phyloP scores from a whole-genome alignment of 2,888 invertebrate genomes.

The Elmis aenea region DNA sequence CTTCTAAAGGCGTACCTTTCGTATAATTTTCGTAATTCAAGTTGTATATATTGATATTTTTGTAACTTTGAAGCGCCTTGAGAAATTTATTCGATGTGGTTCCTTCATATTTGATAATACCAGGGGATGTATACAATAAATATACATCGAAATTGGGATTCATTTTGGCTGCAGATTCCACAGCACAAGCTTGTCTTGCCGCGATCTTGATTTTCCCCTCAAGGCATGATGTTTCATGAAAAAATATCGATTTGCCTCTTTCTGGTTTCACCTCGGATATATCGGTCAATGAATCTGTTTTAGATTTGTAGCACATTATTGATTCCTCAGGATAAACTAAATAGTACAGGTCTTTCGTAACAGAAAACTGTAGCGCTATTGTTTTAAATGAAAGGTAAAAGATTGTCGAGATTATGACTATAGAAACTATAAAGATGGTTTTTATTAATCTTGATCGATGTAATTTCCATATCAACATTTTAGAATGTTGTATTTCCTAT shows the following conservation, averaged over 20 bases:
- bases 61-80: slow-evolving; percentile 43
- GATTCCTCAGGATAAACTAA: slow-evolving; percentile 20
- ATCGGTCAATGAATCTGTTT: slow-evolving; percentile 32
- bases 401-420: no score
- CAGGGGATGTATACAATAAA: slow-evolving; percentile 52
- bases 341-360: no score
- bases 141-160: slow-evolving; percentile 56
- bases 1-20: slow-evolving; percentile 54
- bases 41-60: slow-evolving; percentile 51
- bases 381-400: no score
- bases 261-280: slow-evolving; percentile 34
- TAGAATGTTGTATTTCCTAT: no score
- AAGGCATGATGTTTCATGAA: slow-evolving; percentile 61
- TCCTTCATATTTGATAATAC: slow-evolving; percentile 29
- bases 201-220: slow-evolving; percentile 47
- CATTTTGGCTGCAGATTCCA: slow-evolving; percentile 61
- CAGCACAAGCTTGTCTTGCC: slow-evolving; percentile 60
- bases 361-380: no score
- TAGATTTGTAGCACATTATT: slow-evolving; percentile 34
- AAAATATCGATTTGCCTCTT: slow-evolving; percentile 55
- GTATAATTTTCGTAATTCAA: slow-evolving; percentile 51
- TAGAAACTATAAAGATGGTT: no score
- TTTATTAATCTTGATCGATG: no score
- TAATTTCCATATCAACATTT: no score
- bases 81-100: slow-evolving; percentile 38